These are phyloP conservation scores for Eptatretus burgeri DNA, from an alignment of 2,113 vertebrate genomes.

Conservation along the genomic window DNA sequence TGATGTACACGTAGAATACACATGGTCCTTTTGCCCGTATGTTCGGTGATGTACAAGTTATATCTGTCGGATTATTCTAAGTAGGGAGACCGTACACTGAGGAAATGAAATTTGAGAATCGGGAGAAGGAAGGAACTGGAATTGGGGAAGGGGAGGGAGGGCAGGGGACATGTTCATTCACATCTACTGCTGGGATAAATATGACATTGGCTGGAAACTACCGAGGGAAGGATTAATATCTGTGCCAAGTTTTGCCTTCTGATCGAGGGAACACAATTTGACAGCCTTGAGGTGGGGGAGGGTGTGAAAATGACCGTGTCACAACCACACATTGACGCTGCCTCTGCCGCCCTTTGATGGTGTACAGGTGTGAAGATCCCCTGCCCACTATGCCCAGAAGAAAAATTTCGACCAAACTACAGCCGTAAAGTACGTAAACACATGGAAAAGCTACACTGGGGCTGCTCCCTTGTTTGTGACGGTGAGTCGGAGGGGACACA, in stretches of 20 bases:
- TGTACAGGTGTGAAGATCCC: slow-evolving; percentile 36
- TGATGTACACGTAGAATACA: not conserved
- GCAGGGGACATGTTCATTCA: not conserved
- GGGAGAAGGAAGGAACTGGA: not conserved
- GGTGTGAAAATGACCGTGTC: slow-evolving; percentile 12
- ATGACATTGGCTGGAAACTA: not conserved
- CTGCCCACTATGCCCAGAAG: slow-evolving; percentile 64
- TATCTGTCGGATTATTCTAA: no score
- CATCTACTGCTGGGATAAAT: not conserved
- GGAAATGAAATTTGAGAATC: not conserved
- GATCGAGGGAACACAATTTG: not conserved
- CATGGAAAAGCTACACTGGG: slow-evolving; percentile 89
- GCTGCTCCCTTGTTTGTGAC: slow-evolving; percentile 79
- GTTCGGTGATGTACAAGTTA: not conserved
- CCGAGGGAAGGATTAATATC: not conserved
- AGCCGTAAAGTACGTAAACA: slow-evolving; percentile 56
- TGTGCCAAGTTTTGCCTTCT: not conserved
- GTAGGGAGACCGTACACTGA: no score
- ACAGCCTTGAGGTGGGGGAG: slow-evolving; percentile 7
- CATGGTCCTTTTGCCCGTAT: not conserved
- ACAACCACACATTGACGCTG: slow-evolving; percentile 5
- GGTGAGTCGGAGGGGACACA: slow-evolving; percentile 22
- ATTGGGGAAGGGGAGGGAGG: not conserved
- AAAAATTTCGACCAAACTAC: slow-evolving; percentile 61
- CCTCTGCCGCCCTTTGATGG: slow-evolving; percentile 8